phyloP scores from a whole-genome alignment of 2,797 vertebrate genomes.

The Hybognathus amarus region DNA sequence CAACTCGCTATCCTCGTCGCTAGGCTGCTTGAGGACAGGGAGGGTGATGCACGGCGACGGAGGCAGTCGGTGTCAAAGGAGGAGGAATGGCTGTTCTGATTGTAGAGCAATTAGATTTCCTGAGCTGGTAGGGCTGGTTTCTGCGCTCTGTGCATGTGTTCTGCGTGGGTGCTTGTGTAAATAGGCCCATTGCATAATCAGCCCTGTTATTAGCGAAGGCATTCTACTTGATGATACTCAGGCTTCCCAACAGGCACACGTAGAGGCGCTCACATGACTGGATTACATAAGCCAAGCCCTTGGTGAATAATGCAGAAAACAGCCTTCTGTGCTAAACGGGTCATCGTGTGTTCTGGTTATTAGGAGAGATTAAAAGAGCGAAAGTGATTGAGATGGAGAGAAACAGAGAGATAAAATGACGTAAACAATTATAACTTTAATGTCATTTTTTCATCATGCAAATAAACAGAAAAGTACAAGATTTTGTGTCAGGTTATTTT shows the following conservation, averaged over 20 bases:
- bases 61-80: conserved; percentile 18
- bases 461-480: background rate
- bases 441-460: no score
- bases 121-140: conserved; percentile 41
- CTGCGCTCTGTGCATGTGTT: conserved; percentile 59
- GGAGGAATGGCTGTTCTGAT: conserved; percentile 53
- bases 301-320: conserved; percentile 49
- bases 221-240: conserved; percentile 69
- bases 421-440: background rate
- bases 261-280: conserved; percentile 72
- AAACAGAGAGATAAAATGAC: background rate
- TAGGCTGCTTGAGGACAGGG: conserved; percentile 51
- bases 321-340: conserved; percentile 65
- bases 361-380: background rate
- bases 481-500: background rate
- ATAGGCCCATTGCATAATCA: conserved; percentile 72
- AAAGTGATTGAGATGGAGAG: background rate
- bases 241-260: conserved; percentile 66
- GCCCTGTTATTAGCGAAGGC: conserved; percentile 70
- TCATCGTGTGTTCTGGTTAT: conserved; percentile 60
- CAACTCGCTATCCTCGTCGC: conserved; percentile 63
- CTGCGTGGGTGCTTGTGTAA: conserved; percentile 61
- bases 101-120: conserved; percentile 62
- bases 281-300: conserved; percentile 71
- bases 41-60: background rate